Base-by-base conservation (phyloP, 2,888 invertebrate species). In the Hypolimnas misippus region DNA sequence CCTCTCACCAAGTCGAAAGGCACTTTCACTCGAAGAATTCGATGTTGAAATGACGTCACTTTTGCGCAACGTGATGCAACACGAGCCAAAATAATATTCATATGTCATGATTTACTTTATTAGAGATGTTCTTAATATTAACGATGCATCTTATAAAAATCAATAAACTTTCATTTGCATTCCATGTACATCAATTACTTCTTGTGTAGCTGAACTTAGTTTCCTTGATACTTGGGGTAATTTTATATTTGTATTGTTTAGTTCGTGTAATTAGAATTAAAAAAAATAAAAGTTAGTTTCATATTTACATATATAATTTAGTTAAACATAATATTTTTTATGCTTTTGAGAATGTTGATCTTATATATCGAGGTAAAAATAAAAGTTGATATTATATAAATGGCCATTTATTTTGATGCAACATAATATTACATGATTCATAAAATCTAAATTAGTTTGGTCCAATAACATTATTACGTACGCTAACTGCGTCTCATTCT, bases 1-100 rank as follows among this genome's bases (percentile, higher is more conserved):
- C 80, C 83, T 77, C 80, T 70, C 72, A 70, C 73, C 29, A 35
- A 63, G 75, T 87, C 80, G 87, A 90, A 89, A 88, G 88, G 84
- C 78, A 89, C 91, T 91, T 91, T 91, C 91, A 89, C 91, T 88
- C 60, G 56, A 78, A 82, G 91, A 89, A 91, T 91, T 80, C 86
- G 84, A 77, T 73, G 75, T 73, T 74, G 69, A 60, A 54, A 42
- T 87, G 88, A 90, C 89, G 88, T 90, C 86, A 89, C 17, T 65
- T 87, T 89, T 87, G 84, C 87, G 88, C 86, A 91, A 90, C 73
- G 73, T 89, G 87, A 91, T 82, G 89, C 87, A 90, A 89, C 77
- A 33, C 68, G 21, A 58, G 35, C 60, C 66, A 51, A 67, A 70
- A 66, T 66, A 49, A 63, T 65, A 66, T 64, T 64, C 66, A 69